Evolutionary conservation across 2,113 vertebrate genomes (phyloP).

Genomic region (Pluvialis apricaria): DNA sequence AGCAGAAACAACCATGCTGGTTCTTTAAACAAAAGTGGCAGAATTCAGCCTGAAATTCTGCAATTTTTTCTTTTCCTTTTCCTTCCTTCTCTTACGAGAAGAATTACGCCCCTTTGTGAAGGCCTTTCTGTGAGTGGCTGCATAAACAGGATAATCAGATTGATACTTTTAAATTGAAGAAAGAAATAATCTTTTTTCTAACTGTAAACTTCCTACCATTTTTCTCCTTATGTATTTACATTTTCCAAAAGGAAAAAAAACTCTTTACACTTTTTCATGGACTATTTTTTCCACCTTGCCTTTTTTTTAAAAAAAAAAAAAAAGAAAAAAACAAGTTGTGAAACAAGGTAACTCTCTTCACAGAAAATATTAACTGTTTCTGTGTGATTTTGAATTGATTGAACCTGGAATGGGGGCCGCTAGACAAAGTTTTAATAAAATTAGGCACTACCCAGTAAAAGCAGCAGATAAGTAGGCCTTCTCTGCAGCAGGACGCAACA

Average conservation of each 20-base stretch:
- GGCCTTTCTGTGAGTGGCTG: background rate
- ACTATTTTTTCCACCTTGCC: background rate
- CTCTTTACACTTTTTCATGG: background rate
- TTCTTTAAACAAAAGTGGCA: background rate
- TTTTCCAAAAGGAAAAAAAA: background rate
- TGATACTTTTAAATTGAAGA: background rate
- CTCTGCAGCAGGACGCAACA: conserved; percentile 1
- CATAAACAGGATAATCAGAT: background rate
- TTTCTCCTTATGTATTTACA: background rate
- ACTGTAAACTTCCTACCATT: background rate
- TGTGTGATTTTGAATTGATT: background rate
- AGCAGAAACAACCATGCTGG: background rate
- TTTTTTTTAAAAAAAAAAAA: background rate
- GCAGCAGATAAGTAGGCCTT: background rate
- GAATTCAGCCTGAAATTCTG: background rate
- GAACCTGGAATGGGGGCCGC: background rate
- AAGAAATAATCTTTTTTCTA: background rate
- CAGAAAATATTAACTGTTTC: background rate
- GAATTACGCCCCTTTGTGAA: background rate
- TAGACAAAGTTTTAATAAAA: background rate
- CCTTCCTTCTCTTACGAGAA: background rate
- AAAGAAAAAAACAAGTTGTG: no score
- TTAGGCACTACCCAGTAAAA: background rate
- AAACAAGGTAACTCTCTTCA: background rate
- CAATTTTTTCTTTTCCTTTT: background rate